Conservation (phyloP, 2,888 invertebrate genomes). For the Oscheius onirici region DNA sequence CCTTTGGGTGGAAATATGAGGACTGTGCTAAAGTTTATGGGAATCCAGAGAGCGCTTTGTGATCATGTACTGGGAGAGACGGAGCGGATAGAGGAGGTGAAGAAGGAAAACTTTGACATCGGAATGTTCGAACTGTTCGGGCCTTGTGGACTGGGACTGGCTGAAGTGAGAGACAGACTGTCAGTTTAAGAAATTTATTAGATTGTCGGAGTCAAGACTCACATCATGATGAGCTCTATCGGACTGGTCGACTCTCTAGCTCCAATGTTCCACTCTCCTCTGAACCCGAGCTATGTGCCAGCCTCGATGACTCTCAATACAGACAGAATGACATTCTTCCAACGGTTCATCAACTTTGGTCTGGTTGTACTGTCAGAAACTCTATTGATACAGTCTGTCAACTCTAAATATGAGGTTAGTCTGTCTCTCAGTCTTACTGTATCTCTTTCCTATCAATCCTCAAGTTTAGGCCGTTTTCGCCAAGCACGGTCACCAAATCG, state of each 20-base stretch:
- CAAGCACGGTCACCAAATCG: constrained; percentile 2
- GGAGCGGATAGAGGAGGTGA: neutral
- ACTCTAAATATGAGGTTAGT: neutral
- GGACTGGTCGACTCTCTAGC: constrained; percentile 5
- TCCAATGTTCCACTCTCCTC: constrained; percentile 21
- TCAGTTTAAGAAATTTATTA: neutral
- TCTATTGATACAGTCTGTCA: neutral
- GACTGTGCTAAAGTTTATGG: neutral
- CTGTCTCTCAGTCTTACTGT: neutral
- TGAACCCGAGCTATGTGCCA: constrained; percentile 18
- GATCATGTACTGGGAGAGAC: neutral
- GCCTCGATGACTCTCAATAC: constrained; percentile 8
- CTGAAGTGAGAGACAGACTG: constrained; percentile 7
- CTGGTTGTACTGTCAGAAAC: neutral
- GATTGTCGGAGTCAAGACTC: constrained; percentile 8
- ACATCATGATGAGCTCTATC: constrained; percentile 21
- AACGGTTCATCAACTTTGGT: constrained; percentile 18
- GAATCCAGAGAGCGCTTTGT: neutral
- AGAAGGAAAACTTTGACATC: constrained; percentile 10
- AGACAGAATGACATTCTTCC: constrained; percentile 20
- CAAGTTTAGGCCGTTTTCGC: constrained; percentile 28
- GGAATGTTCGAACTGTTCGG: constrained; percentile 22
- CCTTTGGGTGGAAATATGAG: constrained; percentile 6
- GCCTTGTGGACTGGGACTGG: constrained; percentile 15
- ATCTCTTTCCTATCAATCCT: no score